Evolutionary conservation across 2,888 invertebrate species (phyloP).

Genomic region (Apodemia mormo): DNA sequence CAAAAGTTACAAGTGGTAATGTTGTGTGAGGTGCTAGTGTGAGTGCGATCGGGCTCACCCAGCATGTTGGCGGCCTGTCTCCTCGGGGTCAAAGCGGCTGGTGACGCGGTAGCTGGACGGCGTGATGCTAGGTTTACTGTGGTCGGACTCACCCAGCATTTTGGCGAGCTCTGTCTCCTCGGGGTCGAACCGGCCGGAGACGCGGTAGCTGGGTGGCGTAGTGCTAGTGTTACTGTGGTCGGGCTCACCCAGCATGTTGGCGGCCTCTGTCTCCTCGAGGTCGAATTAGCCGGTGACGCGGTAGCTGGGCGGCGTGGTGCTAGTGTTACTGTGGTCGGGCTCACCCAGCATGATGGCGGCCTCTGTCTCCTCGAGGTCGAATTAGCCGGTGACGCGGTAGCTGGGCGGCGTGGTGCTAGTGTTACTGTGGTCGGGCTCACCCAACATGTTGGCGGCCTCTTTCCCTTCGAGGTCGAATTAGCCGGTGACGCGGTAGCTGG

Average conservation of each 20-base stretch:
- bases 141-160: too few relatives aligned
- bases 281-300: constrained; percentile 92
- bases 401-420: too few relatives aligned
- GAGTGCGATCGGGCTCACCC: constrained; percentile 73
- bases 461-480: constrained; percentile 95
- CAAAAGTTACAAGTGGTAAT: too few relatives aligned
- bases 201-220: constrained; percentile 86
- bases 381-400: too few relatives aligned
- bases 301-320: constrained; percentile 83
- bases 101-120: constrained; percentile 50
- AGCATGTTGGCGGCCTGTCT: constrained; percentile 98
- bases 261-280: constrained; percentile 97
- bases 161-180: too few relatives aligned
- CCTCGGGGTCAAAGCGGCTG: constrained; percentile 94
- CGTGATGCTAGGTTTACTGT: too few relatives aligned
- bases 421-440: constrained; percentile 63
- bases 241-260: constrained; percentile 93
- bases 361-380: too few relatives aligned
- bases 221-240: constrained; percentile 46
- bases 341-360: too few relatives aligned
- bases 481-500: constrained; percentile 70
- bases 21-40: too few relatives aligned
- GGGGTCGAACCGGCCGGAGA: constrained; percentile 45
- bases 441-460: constrained; percentile 97
- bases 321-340: too few relatives aligned